Evolutionary conservation across 2,888 invertebrate species (phyloP).

Genomic region (Phrixothrix hirtus): DNA sequence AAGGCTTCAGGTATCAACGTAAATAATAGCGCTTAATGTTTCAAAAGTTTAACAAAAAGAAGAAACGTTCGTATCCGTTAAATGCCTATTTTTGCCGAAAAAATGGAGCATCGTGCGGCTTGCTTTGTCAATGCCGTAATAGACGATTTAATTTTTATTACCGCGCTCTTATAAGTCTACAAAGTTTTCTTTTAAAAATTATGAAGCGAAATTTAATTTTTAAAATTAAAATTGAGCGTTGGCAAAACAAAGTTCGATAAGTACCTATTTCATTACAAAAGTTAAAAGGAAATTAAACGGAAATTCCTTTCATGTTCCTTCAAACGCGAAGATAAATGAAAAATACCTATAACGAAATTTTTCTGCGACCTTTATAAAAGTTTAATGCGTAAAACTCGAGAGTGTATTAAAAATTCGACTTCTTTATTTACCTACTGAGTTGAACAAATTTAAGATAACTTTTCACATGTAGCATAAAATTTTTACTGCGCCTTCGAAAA

Average conservation of each 20-base stretch:
- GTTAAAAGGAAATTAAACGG: slow-evolving; percentile 28
- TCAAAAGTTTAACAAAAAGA: slow-evolving; percentile 2
- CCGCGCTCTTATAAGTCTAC: too few relatives aligned
- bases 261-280: slow-evolving; percentile 19
- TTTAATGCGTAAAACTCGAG: slow-evolving; percentile 4
- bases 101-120: too few relatives aligned
- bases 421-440: too few relatives aligned
- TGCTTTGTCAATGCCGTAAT: too few relatives aligned
- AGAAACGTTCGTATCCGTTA: not conserved
- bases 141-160: too few relatives aligned
- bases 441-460: too few relatives aligned
- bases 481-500: too few relatives aligned
- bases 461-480: too few relatives aligned
- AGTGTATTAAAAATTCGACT: too few relatives aligned
- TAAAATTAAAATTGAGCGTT: slow-evolving; percentile 7
- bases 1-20: slow-evolving; percentile 14
- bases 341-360: slow-evolving; percentile 12
- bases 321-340: slow-evolving; percentile 27
- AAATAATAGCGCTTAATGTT: slow-evolving; percentile 17
- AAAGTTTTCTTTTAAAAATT: too few relatives aligned
- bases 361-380: slow-evolving; percentile 6
- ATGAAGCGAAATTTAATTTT: too few relatives aligned
- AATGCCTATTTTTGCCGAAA: too few relatives aligned
- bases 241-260: slow-evolving; percentile 15
- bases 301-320: slow-evolving; percentile 21